Evolutionary conservation across 2,888 invertebrate species (phyloP).

Genomic region (Phortica magna): DNA sequence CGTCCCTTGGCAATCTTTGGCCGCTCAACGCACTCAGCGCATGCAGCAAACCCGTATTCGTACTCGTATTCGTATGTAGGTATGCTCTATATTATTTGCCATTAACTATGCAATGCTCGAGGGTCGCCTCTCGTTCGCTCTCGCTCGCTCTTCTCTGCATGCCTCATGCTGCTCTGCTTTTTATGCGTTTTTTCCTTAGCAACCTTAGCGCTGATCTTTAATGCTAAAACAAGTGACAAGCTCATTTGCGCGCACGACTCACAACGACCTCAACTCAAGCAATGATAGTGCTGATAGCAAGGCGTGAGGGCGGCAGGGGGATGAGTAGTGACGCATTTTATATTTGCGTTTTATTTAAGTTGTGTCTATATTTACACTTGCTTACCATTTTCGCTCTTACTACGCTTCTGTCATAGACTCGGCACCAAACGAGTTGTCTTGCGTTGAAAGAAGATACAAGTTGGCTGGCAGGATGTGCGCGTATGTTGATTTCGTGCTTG

Average conservation of each 20-base stretch:
- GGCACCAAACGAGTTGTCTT: background rate
- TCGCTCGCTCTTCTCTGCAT: background rate
- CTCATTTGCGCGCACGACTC: slow-evolving; percentile 55
- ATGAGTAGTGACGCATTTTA: background rate
- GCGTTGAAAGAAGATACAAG: background rate
- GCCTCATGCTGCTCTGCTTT: too few relatives aligned
- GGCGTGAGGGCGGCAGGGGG: too few relatives aligned
- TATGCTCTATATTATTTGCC: slow-evolving; percentile 22
- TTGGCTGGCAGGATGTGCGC: slow-evolving; percentile 15
- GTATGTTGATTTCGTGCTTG: background rate
- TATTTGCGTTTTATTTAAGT: slow-evolving; percentile 14
- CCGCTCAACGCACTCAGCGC: background rate
- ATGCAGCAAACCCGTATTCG: slow-evolving; percentile 47
- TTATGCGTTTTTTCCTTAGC: too few relatives aligned
- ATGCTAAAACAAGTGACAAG: slow-evolving; percentile 59
- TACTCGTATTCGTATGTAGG: background rate
- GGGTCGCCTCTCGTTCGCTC: background rate
- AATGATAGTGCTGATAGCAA: too few relatives aligned
- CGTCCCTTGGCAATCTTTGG: slow-evolving; percentile 55
- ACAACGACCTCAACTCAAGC: background rate
- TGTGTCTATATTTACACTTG: slow-evolving; percentile 20
- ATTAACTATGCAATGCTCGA: background rate
- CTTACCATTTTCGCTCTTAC: background rate
- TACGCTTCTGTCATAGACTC: background rate
- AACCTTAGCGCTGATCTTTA: too few relatives aligned